These are phyloP conservation scores for Myzus persicae DNA, from an alignment of 1,140 invertebrate species.

Conservation along the genomic window DNA sequence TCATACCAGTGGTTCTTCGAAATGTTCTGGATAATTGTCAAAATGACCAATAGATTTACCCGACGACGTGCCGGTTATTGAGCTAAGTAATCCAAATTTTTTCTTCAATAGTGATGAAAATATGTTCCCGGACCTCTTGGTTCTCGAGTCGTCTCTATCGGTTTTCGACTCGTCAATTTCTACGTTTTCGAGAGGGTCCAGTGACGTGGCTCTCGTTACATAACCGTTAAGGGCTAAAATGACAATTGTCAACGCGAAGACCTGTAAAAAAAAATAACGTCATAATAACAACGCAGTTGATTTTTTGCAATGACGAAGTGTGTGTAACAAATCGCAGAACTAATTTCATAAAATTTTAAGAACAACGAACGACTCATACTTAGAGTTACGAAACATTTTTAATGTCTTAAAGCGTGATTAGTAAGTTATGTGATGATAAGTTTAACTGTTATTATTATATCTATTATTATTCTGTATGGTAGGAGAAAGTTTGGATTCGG, in stretches of 20 bases:
- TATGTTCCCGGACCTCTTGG: constrained; percentile 37
- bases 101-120: not conserved
- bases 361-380: not conserved
- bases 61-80: not conserved
- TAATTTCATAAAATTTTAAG: constrained; percentile 6
- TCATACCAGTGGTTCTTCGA: constrained; percentile 20
- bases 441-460: constrained; percentile 7
- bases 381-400: constrained; percentile 11
- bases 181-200: not conserved
- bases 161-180: not conserved
- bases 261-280: constrained; percentile 7
- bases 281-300: not conserved
- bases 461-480: constrained; percentile 7
- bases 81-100: constrained; percentile 25
- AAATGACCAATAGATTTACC: constrained; percentile 38
- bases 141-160: not conserved
- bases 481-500: constrained; percentile 41
- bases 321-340: constrained; percentile 22
- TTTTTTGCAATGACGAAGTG: not conserved
- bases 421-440: constrained; percentile 37
- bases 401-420: not conserved
- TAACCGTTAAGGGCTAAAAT: not conserved
- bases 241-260: not conserved
- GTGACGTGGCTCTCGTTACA: not conserved
- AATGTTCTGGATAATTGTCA: not conserved